phyloP scores from a whole-genome alignment of 2,797 vertebrate genomes.

The Tarsius wallacei region DNA sequence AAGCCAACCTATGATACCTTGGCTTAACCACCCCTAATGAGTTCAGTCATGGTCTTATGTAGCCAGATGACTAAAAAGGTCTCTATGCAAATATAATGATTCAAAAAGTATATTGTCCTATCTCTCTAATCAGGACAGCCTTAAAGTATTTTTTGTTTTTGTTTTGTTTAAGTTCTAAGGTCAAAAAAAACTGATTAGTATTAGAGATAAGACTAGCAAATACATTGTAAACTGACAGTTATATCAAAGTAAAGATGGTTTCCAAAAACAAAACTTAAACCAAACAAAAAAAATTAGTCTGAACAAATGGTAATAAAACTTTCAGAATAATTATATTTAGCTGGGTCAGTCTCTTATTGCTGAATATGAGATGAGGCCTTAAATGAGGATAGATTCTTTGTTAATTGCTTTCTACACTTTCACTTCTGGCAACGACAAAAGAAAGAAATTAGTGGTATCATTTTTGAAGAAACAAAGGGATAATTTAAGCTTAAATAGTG shows the following conservation, averaged over 20 bases:
- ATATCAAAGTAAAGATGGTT: background rate
- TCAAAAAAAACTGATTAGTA: background rate
- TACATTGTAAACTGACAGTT: background rate
- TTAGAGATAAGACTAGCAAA: background rate
- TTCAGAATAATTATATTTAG: background rate
- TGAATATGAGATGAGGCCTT: background rate
- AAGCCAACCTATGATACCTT: background rate
- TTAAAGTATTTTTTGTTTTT: background rate
- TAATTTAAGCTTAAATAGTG: background rate
- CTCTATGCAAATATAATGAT: background rate
- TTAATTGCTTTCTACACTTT: background rate
- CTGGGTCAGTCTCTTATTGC: background rate
- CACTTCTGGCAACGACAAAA: background rate
- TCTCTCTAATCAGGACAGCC: background rate
- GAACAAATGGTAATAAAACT: background rate
- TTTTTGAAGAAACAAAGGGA: background rate
- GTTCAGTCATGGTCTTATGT: background rate
- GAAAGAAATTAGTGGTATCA: background rate
- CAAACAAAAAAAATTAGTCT: conserved; percentile 37
- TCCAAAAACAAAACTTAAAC: conserved; percentile 1
- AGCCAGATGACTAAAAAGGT: background rate
- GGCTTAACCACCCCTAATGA: background rate
- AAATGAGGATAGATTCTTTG: background rate
- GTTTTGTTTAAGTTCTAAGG: background rate
- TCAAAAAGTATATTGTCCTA: background rate